Conservation (phyloP, 1,140 invertebrate species). For the Archegozetes longisetosus region DNA sequence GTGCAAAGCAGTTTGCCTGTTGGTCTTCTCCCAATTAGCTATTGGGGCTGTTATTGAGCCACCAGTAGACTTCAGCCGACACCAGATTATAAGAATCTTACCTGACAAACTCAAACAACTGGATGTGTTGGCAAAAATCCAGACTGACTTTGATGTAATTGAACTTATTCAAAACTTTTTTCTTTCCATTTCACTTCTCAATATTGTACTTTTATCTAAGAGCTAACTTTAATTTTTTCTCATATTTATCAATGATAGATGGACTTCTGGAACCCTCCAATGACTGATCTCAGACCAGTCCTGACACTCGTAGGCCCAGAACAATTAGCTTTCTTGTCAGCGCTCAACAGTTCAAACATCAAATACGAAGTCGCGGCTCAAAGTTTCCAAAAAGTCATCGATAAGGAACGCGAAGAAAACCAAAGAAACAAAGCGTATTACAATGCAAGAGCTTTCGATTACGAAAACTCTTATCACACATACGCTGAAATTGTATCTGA, state of each 20-base stretch:
- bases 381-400: conserved; percentile 10
- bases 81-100: conserved; percentile 8
- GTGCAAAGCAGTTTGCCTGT: too few species aligned
- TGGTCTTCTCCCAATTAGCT: too few species aligned
- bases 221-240: background rate
- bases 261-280: conserved; percentile 10
- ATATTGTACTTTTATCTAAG: background rate
- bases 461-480: conserved; percentile 12
- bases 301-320: conserved; percentile 13
- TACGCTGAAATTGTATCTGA: conserved; percentile 10
- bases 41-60: too few species aligned
- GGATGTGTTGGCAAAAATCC: background rate
- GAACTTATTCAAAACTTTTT: background rate
- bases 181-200: background rate
- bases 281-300: conserved; percentile 8
- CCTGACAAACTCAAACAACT: background rate
- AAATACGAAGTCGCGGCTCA: conserved; percentile 2
- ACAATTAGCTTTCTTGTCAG: background rate
- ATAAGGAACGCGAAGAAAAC: conserved; percentile 7
- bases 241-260: too few species aligned
- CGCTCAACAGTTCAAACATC: conserved; percentile 10
- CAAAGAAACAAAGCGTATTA: background rate
- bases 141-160: conserved; percentile 3
- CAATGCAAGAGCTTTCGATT: conserved; percentile 2
- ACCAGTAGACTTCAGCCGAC: background rate